phyloP scores from a whole-genome alignment of 37 sponge, comb jelly and placozoan genomes.

The Lycopodina hypogea region DNA sequence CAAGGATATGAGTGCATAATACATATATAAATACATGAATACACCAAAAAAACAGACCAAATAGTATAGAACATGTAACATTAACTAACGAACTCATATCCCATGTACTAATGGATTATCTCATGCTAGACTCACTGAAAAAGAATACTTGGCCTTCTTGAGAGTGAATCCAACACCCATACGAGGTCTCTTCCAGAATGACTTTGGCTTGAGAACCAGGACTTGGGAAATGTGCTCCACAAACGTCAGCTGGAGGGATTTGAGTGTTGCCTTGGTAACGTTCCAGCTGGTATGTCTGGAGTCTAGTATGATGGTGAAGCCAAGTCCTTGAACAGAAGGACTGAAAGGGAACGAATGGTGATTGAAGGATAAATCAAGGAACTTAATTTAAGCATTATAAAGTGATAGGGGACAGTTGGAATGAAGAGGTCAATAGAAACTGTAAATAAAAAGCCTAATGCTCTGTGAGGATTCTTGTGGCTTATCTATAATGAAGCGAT shows the following conservation, averaged over 20 bases:
- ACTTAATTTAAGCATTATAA: too few species aligned
- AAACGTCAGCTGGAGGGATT: conserved; percentile 61
- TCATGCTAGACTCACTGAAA: conserved; percentile 42
- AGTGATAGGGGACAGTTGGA: neutral
- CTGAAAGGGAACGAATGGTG: conserved; percentile 18
- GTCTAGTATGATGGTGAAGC: conserved; percentile 61
- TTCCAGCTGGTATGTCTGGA: conserved; percentile 23
- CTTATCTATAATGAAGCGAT: too few species aligned
- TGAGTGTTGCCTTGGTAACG: conserved; percentile 37
- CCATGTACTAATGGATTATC: too few species aligned
- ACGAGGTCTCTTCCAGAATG: conserved; percentile 52
- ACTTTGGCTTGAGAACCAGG: conserved; percentile 52
- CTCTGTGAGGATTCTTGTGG: too few species aligned
- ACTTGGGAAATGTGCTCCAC: conserved; percentile 54
- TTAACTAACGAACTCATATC: too few species aligned
- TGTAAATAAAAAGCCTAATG: too few species aligned
- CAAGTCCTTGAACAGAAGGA: conserved; percentile 37
- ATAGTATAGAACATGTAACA: too few species aligned
- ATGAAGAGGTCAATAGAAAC: too few species aligned
- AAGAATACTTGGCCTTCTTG: conserved; percentile 40
- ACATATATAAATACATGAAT: too few species aligned
- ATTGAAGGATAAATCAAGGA: too few species aligned
- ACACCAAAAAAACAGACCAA: too few species aligned
- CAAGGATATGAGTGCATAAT: too few species aligned
- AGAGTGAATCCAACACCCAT: conserved; percentile 16